Percentiles rank a stretch among this genome's conserved stretches.
Conservation (phyloP, 23 tunicate species). For the Botrylloides violaceus region DNA sequence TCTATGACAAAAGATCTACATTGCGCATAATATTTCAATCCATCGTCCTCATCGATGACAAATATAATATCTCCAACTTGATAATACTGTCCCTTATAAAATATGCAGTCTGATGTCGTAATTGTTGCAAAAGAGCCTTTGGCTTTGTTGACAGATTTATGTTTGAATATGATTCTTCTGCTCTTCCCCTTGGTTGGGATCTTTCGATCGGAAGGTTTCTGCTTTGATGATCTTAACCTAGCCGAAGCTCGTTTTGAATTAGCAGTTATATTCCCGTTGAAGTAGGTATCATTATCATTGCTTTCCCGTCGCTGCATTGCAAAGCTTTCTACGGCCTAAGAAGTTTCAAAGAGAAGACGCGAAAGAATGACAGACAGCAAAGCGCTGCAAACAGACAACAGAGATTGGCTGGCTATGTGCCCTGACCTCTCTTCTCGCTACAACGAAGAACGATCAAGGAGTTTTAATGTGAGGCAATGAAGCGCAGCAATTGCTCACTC, state of each 20-base stretch:
- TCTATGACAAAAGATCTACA: constrained; percentile 62
- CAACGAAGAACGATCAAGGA: too few relatives aligned
- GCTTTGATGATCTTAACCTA: constrained; percentile 12
- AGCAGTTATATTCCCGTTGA: background rate
- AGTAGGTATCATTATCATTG: constrained; percentile 5
- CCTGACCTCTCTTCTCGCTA: too few relatives aligned
- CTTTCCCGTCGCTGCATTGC: constrained; percentile 1
- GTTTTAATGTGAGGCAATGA: too few relatives aligned
- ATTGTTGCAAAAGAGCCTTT: constrained; percentile 18
- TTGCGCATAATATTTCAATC: constrained; percentile 70
- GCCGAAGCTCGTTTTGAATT: constrained; percentile 17
- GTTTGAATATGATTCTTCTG: constrained; percentile 44
- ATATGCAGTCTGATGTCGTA: constrained; percentile 35
- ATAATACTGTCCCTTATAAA: constrained; percentile 67
- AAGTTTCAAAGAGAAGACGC: too few relatives aligned
- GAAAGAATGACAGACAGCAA: too few relatives aligned
- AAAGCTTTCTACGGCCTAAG: background rate
- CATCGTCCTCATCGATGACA: constrained; percentile 65
- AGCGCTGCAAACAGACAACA: too few relatives aligned
- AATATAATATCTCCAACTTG: constrained; percentile 74
- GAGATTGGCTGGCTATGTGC: too few relatives aligned
- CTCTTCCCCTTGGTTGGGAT: constrained; percentile 63
- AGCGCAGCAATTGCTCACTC: too few relatives aligned
- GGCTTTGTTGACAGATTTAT: constrained; percentile 23
- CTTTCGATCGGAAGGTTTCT: constrained; percentile 5